Base-by-base conservation (phyloP, 2,888 invertebrate genomes). In the Drosophila fungiperda region DNA sequence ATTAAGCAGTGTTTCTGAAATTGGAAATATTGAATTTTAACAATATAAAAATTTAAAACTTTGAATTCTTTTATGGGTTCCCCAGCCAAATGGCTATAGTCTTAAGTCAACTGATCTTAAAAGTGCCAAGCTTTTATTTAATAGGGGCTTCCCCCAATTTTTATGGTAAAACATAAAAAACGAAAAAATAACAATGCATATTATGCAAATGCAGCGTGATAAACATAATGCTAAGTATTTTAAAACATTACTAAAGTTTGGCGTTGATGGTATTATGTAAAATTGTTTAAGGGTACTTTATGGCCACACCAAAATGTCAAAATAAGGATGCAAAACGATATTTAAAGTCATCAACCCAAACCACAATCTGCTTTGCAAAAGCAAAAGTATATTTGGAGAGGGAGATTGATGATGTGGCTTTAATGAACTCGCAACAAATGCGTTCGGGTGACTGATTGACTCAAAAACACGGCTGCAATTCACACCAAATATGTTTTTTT, bases 151-250 rank as follows among this genome's bases (percentile, higher is more conserved):
- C 17, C 5, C 48, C 48, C 38, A 17, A 53, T 64, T 52, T 73
- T 42, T 59, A 54, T 49, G 40, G 61, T 8, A 49, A 42, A 62
- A 29, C 61, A 65, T 68, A 68, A 77, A 78, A 68, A 65, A 71
- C 58, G 57, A 45, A 64, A 72, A 63, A 52, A 55, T 64, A 68
- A 73, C 66, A 83, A 79, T 83, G 45, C 79, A 75, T 79, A 78
- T 76, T 75, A 88, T 86, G 88, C 81, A 84, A 86, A 85, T 85
- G 64, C 60, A 33, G 57, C 33, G 32, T 53, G 38, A 64, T 73
- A 62, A 78, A 72, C 75, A 54, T 45, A 64, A 61, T 3, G 58
- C n/a, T 54, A 52, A 72, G 63, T 53, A 68, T 45, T 50, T 76
- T 48, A 49, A 72, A 63, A 53, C 52, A 45, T 68, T 8, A 0